Conservation (phyloP, 2,888 invertebrate genomes). For the Saturnia pavonia region DNA sequence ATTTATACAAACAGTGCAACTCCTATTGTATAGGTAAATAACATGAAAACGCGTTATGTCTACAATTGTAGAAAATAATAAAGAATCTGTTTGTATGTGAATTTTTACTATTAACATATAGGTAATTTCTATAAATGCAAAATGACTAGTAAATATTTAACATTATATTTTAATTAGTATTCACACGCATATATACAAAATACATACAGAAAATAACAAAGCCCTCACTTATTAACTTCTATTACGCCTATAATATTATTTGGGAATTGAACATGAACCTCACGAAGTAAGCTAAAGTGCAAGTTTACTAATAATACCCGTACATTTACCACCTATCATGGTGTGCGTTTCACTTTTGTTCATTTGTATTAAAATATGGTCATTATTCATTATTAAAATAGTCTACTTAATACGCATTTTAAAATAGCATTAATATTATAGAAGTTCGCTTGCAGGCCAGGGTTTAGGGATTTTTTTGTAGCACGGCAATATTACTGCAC, state of each 20-base stretch:
- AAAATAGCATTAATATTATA: not conserved
- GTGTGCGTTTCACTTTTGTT: slow-evolving; percentile 17
- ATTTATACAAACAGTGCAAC: not conserved
- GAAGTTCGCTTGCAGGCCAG: not conserved
- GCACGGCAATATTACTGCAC: no score
- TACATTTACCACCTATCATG: slow-evolving; percentile 6
- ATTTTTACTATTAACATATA: not conserved
- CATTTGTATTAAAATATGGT: slow-evolving; percentile 5
- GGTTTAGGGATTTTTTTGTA: no score
- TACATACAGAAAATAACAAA: slow-evolving; percentile 1
- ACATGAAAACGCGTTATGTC: not conserved
- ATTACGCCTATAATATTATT: not conserved
- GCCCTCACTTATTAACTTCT: not conserved
- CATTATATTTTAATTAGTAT: not conserved
- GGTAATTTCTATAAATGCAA: not conserved
- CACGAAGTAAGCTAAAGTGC: not conserved
- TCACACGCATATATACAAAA: slow-evolving; percentile 3
- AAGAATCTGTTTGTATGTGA: not conserved
- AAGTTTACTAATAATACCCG: not conserved
- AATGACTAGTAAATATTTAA: not conserved
- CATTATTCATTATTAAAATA: slow-evolving; percentile 1
- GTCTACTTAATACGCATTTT: not conserved
- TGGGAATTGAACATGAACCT: not conserved
- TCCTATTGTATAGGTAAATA: not conserved
- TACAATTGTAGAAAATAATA: not conserved